Conservation (phyloP, 1,140 invertebrate genomes). For the Drosophila subpulchrella region DNA sequence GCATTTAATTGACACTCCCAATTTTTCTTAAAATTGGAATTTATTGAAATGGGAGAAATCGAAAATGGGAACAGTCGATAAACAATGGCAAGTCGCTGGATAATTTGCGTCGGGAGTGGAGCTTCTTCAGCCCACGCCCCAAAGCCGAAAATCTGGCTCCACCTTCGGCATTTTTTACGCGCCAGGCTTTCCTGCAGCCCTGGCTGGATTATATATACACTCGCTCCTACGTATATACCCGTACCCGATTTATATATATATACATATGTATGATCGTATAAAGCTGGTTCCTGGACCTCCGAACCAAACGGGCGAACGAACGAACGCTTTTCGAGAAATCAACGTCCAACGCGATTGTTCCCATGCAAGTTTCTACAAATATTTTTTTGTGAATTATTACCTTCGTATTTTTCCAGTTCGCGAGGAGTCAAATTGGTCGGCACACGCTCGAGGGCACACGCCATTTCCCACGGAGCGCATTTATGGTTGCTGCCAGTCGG, state of each 20-base stretch:
- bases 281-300: slow-evolving; percentile 42
- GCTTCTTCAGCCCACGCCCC: slow-evolving; percentile 68
- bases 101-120: slow-evolving; percentile 47
- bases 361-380: slow-evolving; percentile 83
- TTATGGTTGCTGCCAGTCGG: slow-evolving; percentile 61
- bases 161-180: slow-evolving; percentile 57
- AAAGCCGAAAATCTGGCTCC: slow-evolving; percentile 67
- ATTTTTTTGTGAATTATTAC: slow-evolving; percentile 84
- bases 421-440: slow-evolving; percentile 85
- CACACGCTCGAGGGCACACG: slow-evolving; percentile 85
- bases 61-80: slow-evolving; percentile 2
- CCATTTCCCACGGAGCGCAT: slow-evolving; percentile 85
- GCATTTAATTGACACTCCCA: too few relatives aligned
- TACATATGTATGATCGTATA: slow-evolving; percentile 15
- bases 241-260: slow-evolving; percentile 20
- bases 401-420: slow-evolving; percentile 83
- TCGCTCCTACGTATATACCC: slow-evolving; percentile 16
- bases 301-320: slow-evolving; percentile 33
- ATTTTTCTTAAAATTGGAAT: not conserved
- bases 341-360: slow-evolving; percentile 81
- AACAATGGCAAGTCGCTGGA: slow-evolving; percentile 40
- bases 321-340: slow-evolving; percentile 81
- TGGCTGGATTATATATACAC: slow-evolving; percentile 29
- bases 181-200: slow-evolving; percentile 56
- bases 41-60: not conserved